A percentile compares a stretch with the other conserved stretches of the same genome.
phyloP scores from a whole-genome alignment of 1,140 invertebrate genomes.

The Aphelinus atriplicis region DNA sequence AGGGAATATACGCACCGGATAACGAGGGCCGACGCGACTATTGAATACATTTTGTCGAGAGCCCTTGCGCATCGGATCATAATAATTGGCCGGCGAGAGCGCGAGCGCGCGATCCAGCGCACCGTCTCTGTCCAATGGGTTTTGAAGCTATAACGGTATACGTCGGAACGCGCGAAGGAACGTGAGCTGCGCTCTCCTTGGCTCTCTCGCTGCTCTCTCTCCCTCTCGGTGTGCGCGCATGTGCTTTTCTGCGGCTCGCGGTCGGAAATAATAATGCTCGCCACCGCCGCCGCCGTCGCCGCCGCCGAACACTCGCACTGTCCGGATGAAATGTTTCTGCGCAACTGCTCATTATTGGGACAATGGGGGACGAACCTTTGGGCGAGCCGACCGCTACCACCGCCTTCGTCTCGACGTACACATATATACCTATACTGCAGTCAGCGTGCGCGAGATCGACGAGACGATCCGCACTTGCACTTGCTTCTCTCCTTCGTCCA shows the following conservation, averaged over 20 bases:
- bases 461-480: background rate
- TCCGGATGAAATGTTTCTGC: conserved; percentile 3
- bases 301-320: background rate
- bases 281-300: too few species aligned
- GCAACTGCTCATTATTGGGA: conserved; percentile 13
- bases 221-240: background rate
- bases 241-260: background rate
- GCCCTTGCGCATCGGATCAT: too few species aligned
- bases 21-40: too few species aligned
- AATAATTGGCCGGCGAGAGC: background rate
- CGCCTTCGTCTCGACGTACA: background rate
- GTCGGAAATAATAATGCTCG: conserved; percentile 9
- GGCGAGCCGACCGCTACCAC: background rate
- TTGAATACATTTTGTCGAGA: too few species aligned
- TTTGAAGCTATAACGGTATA: conserved; percentile 30
- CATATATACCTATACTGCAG: background rate
- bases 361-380: too few species aligned
- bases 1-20: too few species aligned
- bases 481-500: background rate
- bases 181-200: conserved; percentile 1
- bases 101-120: conserved; percentile 9
- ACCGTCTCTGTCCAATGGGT: conserved; percentile 12
- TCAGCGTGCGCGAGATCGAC: background rate
- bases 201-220: background rate
- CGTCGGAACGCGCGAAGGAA: conserved; percentile 7